Percentiles rank a stretch among this genome's conserved stretches.
phyloP scores from a whole-genome alignment of 1,140 invertebrate species.

The Aleiodes sp. region DNA sequence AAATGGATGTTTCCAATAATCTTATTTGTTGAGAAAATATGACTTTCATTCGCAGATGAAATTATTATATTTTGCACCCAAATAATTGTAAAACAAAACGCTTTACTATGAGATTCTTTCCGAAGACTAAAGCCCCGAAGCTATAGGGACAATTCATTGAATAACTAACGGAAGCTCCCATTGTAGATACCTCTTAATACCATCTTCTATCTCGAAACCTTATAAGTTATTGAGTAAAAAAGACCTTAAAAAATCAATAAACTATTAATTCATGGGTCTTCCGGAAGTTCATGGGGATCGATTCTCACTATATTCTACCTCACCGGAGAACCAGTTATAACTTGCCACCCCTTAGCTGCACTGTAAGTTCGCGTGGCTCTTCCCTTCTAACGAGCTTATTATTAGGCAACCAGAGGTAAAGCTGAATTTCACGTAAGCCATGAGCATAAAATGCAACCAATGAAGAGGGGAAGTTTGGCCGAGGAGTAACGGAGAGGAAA shows the following conservation, averaged over 20 bases:
- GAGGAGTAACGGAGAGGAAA: background rate
- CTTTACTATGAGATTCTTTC: no score
- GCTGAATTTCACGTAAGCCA: constrained; percentile 54
- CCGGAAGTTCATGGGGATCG: background rate
- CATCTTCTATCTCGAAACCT: background rate
- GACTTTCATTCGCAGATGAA: no score
- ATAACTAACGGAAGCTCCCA: no score
- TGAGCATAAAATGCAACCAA: constrained; percentile 29
- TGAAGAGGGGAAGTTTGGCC: constrained; percentile 26
- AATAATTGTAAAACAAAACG: no score
- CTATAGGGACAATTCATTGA: no score
- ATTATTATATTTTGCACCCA: no score
- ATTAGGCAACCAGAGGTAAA: constrained; percentile 49
- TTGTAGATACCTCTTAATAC: no score
- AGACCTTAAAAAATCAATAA: background rate
- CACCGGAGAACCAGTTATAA: background rate
- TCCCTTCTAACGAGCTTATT: constrained; percentile 51
- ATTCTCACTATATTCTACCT: background rate
- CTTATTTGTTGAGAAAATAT: no score
- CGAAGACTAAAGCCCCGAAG: no score
- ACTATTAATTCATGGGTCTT: background rate
- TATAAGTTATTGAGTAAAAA: background rate
- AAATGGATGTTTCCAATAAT: no score
- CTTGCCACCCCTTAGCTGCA: background rate
- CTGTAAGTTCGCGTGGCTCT: constrained; percentile 31